Percentiles rank a stretch among this genome's conserved stretches.
phyloP scores from a whole-genome alignment of 2,888 invertebrate species.

The Drosophila kuntzei region DNA sequence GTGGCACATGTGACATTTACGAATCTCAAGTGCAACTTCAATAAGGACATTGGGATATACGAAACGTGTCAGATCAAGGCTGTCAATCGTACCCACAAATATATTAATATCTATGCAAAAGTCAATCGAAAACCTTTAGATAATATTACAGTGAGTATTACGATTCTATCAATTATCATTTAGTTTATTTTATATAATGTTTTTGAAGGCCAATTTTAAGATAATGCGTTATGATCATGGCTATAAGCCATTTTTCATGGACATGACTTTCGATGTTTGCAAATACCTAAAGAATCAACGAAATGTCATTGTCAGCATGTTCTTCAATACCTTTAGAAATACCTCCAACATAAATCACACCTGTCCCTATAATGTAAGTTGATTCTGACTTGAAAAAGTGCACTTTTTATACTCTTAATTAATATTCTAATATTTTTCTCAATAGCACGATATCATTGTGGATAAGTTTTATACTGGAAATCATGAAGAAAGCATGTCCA shows the following conservation, averaged over 20 bases:
- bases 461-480: slow-evolving; percentile 16
- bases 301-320: not conserved
- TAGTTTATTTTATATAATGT: not conserved
- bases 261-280: slow-evolving; percentile 36
- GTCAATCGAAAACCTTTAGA: not conserved
- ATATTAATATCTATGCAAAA: not conserved
- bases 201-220: slow-evolving; percentile 24
- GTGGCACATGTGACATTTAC: slow-evolving; percentile 49
- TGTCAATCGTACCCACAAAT: slow-evolving; percentile 32
- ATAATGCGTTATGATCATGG: slow-evolving; percentile 33
- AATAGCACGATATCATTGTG: slow-evolving; percentile 27
- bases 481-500: not conserved
- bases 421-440: not conserved
- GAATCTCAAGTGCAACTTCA: slow-evolving; percentile 32
- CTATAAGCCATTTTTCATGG: slow-evolving; percentile 35
- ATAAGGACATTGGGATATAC: not conserved
- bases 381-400: not conserved
- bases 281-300: slow-evolving; percentile 24
- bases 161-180: not conserved
- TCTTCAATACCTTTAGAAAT: slow-evolving; percentile 9
- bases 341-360: slow-evolving; percentile 42
- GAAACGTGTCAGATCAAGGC: slow-evolving; percentile 16
- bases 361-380: slow-evolving; percentile 34
- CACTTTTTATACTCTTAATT: not conserved
- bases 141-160: not conserved